phyloP scores from a whole-genome alignment of 2,113 vertebrate species.

The Sylvia atricapilla region DNA sequence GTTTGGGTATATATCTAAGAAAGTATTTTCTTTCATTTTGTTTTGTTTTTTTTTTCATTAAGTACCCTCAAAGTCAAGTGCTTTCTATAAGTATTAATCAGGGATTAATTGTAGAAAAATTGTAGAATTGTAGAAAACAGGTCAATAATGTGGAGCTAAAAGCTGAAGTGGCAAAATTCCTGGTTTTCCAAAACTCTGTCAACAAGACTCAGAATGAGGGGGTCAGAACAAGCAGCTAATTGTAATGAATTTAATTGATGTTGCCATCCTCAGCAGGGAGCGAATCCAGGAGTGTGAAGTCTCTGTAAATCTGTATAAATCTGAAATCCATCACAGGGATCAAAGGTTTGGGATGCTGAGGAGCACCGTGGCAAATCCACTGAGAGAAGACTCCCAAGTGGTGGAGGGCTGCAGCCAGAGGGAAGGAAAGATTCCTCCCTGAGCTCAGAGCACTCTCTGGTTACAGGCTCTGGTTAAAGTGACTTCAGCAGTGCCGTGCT shows the following conservation, averaged over 20 bases:
- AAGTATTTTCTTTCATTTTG: not conserved
- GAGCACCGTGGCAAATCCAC: not conserved
- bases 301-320: not conserved
- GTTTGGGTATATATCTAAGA: not conserved
- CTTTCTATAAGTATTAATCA: not conserved
- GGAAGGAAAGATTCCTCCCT: constrained; percentile 14
- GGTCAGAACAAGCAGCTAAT: not conserved
- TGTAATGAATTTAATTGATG: not conserved
- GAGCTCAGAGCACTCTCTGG: constrained; percentile 43
- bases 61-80: not conserved
- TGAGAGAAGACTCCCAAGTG: not conserved
- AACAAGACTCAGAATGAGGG: not conserved
- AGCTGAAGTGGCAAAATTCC: not conserved
- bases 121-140: not conserved
- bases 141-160: not conserved
- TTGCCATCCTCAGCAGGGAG: not conserved
- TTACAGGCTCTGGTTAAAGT: constrained; percentile 52
- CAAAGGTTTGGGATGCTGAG: not conserved
- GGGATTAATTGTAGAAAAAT: not conserved
- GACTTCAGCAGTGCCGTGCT: constrained; percentile 47
- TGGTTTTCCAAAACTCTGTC: not conserved
- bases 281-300: not conserved
- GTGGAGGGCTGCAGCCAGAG: constrained; percentile 33
- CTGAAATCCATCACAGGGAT: not conserved
- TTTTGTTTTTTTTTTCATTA: not conserved